Conservation (phyloP, 2,888 invertebrate species). For the Hirudinaria manillensis region DNA sequence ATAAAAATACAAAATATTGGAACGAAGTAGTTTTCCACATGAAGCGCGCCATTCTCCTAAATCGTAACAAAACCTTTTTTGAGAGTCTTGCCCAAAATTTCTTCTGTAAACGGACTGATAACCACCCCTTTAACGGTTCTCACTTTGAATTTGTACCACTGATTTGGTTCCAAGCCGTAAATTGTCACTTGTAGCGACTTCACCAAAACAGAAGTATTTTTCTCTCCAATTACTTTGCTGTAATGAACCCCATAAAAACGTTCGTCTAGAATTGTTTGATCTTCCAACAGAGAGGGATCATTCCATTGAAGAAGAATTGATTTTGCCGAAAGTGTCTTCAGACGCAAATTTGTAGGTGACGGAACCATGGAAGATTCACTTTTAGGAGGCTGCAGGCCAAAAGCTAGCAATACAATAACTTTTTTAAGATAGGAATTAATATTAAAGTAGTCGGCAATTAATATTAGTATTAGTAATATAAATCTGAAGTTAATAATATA, state of each 20-base stretch:
- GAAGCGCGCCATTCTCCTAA: not conserved
- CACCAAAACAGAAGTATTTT: slow-evolving; percentile 63
- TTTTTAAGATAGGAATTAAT: too few relatives aligned
- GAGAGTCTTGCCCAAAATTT: slow-evolving; percentile 37
- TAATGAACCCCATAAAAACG: slow-evolving; percentile 39
- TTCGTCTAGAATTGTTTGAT: slow-evolving; percentile 38
- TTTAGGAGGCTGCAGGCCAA: slow-evolving; percentile 6
- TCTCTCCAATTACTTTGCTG: slow-evolving; percentile 30
- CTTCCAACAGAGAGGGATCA: slow-evolving; percentile 38
- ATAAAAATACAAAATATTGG: too few relatives aligned
- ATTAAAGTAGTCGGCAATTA: too few relatives aligned
- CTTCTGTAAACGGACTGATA: slow-evolving; percentile 38
- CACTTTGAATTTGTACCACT: slow-evolving; percentile 81
- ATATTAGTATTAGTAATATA: too few relatives aligned
- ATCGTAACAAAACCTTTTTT: slow-evolving; percentile 34
- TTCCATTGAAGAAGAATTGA: slow-evolving; percentile 39
- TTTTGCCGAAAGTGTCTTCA: slow-evolving; percentile 36
- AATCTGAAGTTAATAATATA: too few relatives aligned
- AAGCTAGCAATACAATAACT: not conserved
- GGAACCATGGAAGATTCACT: slow-evolving; percentile 21
- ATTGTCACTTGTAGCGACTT: slow-evolving; percentile 73
- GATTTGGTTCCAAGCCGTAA: slow-evolving; percentile 70
- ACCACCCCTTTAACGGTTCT: slow-evolving; percentile 67
- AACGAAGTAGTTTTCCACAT: too few relatives aligned
- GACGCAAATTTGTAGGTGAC: slow-evolving; percentile 31